A percentile compares a stretch with the other conserved stretches of the same genome.
Conservation (phyloP, 2,888 invertebrate genomes). For the Drosophila affinis region DNA sequence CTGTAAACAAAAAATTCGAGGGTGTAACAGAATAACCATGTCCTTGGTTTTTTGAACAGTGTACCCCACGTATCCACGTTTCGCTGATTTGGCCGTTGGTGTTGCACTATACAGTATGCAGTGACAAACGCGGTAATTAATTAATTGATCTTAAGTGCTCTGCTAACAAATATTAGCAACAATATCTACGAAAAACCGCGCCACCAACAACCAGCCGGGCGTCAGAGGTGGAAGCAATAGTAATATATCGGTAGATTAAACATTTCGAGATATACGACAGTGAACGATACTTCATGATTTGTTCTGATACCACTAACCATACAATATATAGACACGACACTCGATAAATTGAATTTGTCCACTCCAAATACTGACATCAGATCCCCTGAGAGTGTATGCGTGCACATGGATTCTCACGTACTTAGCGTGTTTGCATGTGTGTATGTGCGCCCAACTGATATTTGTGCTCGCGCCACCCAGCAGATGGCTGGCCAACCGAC, state of each 20-base stretch:
- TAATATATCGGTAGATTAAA: neutral
- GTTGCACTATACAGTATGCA: neutral
- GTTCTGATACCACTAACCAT: too few relatives aligned
- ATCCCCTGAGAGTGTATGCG: too few relatives aligned
- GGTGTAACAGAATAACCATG: neutral
- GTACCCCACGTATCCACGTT: neutral
- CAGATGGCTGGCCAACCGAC: too few relatives aligned
- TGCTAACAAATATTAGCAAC: neutral
- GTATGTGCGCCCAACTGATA: too few relatives aligned
- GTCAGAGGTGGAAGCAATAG: neutral
- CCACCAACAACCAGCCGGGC: neutral
- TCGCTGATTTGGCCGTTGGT: neutral
- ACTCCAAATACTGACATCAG: too few relatives aligned
- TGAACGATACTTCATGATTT: too few relatives aligned
- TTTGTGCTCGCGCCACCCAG: too few relatives aligned
- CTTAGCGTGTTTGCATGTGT: too few relatives aligned
- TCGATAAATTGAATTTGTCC: too few relatives aligned
- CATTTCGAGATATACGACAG: neutral
- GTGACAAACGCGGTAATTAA: neutral
- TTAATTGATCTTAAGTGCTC: neutral
- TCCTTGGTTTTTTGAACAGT: neutral
- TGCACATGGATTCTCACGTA: too few relatives aligned
- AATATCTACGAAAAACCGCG: neutral
- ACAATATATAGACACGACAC: too few relatives aligned
- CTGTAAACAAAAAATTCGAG: slow-evolving; percentile 1